These are phyloP conservation scores for Antechinus stuartii DNA, from an alignment of 2,113 vertebrate species.

Conservation along the genomic window DNA sequence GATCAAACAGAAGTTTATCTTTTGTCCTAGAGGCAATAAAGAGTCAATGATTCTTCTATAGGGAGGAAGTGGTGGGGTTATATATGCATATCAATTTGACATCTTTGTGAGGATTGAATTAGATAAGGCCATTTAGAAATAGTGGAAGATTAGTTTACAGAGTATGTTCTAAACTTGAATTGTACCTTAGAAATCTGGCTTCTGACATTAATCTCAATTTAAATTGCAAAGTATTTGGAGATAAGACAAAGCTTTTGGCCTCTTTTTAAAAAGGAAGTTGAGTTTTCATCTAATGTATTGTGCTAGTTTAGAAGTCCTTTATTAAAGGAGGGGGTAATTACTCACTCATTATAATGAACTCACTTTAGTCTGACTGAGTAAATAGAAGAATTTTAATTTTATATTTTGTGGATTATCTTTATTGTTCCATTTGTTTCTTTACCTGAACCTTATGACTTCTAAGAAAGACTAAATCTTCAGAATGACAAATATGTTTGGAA, in stretches of 20 bases:
- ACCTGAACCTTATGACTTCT: not conserved
- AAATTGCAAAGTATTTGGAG: not conserved
- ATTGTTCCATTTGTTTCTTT: not conserved
- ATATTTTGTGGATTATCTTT: not conserved
- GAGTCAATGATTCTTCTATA: not conserved
- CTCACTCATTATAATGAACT: not conserved
- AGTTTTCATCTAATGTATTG: constrained; percentile 1
- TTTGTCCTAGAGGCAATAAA: not conserved
- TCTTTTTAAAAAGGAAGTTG: constrained; percentile 9
- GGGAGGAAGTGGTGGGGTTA: not conserved
- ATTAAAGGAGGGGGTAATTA: constrained; percentile 31
- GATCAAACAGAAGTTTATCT: not conserved
- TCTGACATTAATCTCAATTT: not conserved
- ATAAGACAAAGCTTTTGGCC: not conserved
- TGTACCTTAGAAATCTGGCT: not conserved
- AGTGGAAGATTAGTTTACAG: not conserved
- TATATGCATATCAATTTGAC: fast-evolving
- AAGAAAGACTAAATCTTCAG: not conserved
- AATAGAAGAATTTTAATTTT: not conserved
- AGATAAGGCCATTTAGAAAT: not conserved
- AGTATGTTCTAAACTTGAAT: not conserved
- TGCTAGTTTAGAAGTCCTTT: constrained; percentile 24
- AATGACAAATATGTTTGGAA: not conserved
- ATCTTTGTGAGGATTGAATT: not conserved
- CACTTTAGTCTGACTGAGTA: not conserved